Evolutionary conservation across 2,797 vertebrate genomes (phyloP).

Genomic region (Clarias platycephalus): DNA sequence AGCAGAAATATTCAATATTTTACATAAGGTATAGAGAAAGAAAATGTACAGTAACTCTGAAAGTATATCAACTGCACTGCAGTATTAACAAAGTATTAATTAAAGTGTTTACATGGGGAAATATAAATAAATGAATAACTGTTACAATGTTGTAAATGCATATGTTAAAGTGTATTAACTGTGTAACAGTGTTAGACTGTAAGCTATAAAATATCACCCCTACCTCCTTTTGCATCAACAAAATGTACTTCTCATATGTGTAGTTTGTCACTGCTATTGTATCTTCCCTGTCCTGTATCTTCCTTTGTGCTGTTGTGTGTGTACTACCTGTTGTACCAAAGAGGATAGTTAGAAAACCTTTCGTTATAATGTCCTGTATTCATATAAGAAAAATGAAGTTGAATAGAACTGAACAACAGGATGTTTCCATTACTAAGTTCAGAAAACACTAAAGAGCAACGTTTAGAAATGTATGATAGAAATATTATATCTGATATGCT

Average conservation of each 20-base stretch:
- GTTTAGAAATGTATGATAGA: background rate
- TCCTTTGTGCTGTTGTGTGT: background rate
- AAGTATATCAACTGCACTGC: background rate
- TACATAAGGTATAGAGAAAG: background rate
- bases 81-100: background rate
- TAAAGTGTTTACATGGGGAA: background rate
- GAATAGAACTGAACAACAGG: background rate
- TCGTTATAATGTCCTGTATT: background rate
- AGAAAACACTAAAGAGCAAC: too few species aligned
- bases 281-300: background rate
- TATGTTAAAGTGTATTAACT: background rate
- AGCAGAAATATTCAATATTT: background rate
- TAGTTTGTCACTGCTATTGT: background rate
- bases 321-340: background rate
- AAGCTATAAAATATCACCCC: background rate
- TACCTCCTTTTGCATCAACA: background rate
- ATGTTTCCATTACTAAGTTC: background rate
- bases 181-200: background rate
- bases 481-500: background rate
- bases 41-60: too few species aligned
- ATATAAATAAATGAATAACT: background rate
- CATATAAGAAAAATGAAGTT: background rate
- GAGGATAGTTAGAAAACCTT: background rate
- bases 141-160: background rate
- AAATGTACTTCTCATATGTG: background rate